Evolutionary conservation across 2,888 invertebrate species (phyloP).

Genomic region (Clunio marinus): DNA sequence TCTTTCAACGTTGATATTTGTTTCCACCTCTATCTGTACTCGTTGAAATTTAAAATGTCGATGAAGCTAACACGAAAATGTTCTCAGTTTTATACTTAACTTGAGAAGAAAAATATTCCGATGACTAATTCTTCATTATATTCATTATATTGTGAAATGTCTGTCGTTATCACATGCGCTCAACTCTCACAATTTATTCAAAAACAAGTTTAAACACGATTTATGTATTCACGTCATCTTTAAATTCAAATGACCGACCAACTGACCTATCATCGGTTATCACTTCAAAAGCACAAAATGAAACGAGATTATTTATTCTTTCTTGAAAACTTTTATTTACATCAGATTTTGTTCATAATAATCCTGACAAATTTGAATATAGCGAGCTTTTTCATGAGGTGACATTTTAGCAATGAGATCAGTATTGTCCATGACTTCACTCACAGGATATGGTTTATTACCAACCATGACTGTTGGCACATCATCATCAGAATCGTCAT

Average conservation of each 20-base stretch:
- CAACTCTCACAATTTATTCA: too few relatives aligned
- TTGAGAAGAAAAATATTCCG: too few relatives aligned
- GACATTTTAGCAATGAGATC: slow-evolving; percentile 86
- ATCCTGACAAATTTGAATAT: slow-evolving; percentile 91
- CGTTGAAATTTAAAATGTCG: slow-evolving; percentile 1
- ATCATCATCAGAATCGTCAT: slow-evolving; percentile 73
- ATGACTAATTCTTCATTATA: too few relatives aligned
- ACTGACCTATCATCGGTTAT: too few relatives aligned
- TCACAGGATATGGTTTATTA: slow-evolving; percentile 71
- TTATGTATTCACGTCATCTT: too few relatives aligned
- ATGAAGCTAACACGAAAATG: neutral
- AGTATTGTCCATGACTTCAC: slow-evolving; percentile 71
- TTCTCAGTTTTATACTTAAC: neutral
- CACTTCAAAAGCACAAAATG: too few relatives aligned
- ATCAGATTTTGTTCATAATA: slow-evolving; percentile 89
- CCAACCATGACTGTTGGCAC: slow-evolving; percentile 79
- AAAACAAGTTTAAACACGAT: too few relatives aligned
- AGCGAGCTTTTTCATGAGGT: slow-evolving; percentile 85
- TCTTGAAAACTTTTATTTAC: too few relatives aligned
- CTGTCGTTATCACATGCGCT: too few relatives aligned
- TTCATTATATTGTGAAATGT: too few relatives aligned
- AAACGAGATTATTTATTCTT: too few relatives aligned
- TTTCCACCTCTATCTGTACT: neutral
- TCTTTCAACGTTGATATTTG: neutral
- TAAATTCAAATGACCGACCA: too few relatives aligned